phyloP scores from a whole-genome alignment of 2,888 invertebrate species.

The Merodon equestris region DNA sequence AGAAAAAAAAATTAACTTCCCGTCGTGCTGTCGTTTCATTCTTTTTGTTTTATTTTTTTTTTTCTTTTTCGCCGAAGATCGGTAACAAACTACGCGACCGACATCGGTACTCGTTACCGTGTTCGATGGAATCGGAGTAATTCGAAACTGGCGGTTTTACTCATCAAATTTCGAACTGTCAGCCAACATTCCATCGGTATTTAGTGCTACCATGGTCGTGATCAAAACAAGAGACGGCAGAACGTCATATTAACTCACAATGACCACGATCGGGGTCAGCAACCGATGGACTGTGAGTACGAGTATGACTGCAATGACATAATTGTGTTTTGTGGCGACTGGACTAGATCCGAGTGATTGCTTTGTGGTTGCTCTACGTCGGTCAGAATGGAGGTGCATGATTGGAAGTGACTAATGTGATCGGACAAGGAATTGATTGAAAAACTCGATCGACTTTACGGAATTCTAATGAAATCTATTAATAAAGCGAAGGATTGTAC shows the following conservation, averaged over 20 bases:
- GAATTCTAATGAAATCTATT: too few species aligned
- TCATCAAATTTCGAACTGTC: slow-evolving; percentile 59
- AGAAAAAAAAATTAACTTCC: slow-evolving; percentile 49
- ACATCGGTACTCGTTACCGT: slow-evolving; percentile 18
- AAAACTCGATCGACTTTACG: too few species aligned
- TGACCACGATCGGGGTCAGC: slow-evolving; percentile 37
- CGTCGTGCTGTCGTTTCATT: slow-evolving; percentile 30
- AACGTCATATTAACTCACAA: slow-evolving; percentile 58
- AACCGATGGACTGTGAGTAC: slow-evolving; percentile 21
- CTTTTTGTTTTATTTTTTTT: too few species aligned
- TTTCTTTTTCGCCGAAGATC: not conserved
- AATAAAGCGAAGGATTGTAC: too few species aligned
- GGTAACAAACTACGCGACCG: slow-evolving; percentile 4
- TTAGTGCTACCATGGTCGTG: slow-evolving; percentile 58
- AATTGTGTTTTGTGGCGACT: slow-evolving; percentile 2
- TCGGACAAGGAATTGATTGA: too few species aligned
- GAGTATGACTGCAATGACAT: slow-evolving; percentile 28
- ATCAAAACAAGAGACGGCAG: slow-evolving; percentile 47
- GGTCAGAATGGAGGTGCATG: too few species aligned
- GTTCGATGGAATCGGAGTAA: slow-evolving; percentile 51
- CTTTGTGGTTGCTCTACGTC: too few species aligned
- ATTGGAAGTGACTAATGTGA: too few species aligned
- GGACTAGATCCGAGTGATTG: too few species aligned
- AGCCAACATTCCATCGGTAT: slow-evolving; percentile 61
- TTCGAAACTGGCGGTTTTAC: slow-evolving; percentile 52